Conservation (phyloP, 2,797 vertebrate species). For the Cygnus olor region DNA sequence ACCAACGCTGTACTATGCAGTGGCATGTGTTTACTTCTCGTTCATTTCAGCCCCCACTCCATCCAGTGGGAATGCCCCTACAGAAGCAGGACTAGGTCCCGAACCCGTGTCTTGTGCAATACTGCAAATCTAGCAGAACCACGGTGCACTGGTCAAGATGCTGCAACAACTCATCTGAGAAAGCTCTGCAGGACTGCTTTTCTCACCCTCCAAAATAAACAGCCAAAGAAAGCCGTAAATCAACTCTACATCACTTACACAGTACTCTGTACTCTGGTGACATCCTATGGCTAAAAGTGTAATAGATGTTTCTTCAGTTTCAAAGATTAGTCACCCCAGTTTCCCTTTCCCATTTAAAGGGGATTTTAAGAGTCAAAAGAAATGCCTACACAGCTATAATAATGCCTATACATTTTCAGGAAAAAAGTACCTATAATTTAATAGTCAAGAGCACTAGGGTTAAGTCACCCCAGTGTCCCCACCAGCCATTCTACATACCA, state of each 20-base stretch:
- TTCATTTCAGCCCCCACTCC: background rate
- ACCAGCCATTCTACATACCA: background rate
- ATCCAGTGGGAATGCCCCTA: background rate
- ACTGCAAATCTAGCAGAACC: background rate
- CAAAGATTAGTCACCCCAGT: background rate
- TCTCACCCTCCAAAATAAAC: constrained; percentile 3
- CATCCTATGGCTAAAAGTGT: constrained; percentile 20
- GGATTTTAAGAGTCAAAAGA: background rate
- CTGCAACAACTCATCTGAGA: background rate
- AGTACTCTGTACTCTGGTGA: constrained; percentile 58
- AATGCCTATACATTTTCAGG: background rate
- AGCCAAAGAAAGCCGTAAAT: background rate
- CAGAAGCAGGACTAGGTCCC: background rate
- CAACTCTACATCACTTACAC: background rate
- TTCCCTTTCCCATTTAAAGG: background rate
- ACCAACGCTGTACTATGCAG: background rate
- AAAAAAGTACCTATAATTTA: background rate
- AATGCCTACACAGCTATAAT: background rate
- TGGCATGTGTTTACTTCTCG: background rate
- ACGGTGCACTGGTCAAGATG: background rate
- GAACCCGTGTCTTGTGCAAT: background rate
- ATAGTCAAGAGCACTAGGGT: background rate
- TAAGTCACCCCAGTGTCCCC: background rate
- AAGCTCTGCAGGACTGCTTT: background rate
- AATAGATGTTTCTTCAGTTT: background rate